Evolutionary conservation across 2,888 invertebrate genomes (phyloP), one percentile per base, ranked within the genome.

Genomic region (Entomobrya proxima): DNA sequence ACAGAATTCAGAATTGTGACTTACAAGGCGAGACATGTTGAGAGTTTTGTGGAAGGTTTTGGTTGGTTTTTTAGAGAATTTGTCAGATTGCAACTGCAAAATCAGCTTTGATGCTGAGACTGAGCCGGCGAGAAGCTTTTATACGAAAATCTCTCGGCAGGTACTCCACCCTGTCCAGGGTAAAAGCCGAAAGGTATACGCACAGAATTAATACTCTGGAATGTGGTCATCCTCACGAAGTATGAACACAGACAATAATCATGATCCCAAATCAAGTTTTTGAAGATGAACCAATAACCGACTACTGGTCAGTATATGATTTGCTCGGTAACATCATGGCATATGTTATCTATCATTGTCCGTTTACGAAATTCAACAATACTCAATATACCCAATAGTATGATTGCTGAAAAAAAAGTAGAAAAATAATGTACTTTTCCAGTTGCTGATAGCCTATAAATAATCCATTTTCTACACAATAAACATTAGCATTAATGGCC

Each of bases 21-120:
- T 78, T 77, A 85, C 77, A 85, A 85, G 85, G 77, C 85, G 85
- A 85, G 85, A 85, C 85, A 85, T 85, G 72, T 67, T 79, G 85
- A 74, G 69, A 55, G 21, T 35, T 83, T 83, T 47, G 24, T 61
- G 61, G 37, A 15, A 27, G 69, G 85, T 79, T 85, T 69, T 27
- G 44, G 64, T 40, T 78, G 37, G 37, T 32, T 80, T 61, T 74
- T 58, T 67, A 27, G 74, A 74, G 58, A 81, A 74, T 55, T 52
- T 81, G 72, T 74, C 81, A 81, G 81, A 74, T 81, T 40, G 81
- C 81, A 81, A 81, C 81, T 81, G 81, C 55, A 55, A 81, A 81
- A 47, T 74, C 32, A 55, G 55, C 72, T 78, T 61, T 81, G 81
- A 74, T 81, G 24, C 74, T 74, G 74, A 32, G 30, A 44, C 47